Conservation (phyloP, 2,113 vertebrate genomes). For the Promerops cafer region DNA sequence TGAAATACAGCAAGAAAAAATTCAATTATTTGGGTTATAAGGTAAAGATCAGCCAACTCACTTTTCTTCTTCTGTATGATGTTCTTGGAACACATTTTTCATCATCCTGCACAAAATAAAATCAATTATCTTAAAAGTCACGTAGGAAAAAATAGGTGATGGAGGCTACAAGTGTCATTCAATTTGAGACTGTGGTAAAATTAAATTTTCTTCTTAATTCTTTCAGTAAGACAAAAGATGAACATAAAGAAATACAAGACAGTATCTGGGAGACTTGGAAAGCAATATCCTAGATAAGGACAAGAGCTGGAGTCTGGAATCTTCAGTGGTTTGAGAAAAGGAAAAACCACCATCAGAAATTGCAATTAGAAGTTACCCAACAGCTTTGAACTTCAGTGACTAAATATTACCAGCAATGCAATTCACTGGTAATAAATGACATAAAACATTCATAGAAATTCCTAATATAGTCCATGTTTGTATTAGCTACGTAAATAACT, state of each 20-base stretch:
- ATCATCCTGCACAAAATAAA: constrained; percentile 74
- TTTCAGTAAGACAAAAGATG: not conserved
- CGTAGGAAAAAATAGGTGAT: not conserved
- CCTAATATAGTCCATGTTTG: not conserved
- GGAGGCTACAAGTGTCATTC: not conserved
- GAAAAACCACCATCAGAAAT: not conserved
- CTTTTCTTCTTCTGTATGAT: constrained; percentile 80
- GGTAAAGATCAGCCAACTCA: constrained; percentile 24
- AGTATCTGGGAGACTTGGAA: not conserved
- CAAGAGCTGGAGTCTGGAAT: not conserved
- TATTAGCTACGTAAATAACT: not conserved
- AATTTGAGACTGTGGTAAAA: not conserved
- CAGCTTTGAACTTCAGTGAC: not conserved
- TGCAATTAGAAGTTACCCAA: not conserved
- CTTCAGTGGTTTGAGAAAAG: not conserved
- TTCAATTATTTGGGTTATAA: not conserved
- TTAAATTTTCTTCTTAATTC: not conserved
- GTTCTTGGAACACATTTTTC: constrained; percentile 81
- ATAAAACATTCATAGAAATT: not conserved
- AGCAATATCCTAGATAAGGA: not conserved
- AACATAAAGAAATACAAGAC: not conserved
- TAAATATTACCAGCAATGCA: not conserved
- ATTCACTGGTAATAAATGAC: not conserved
- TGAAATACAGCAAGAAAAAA: not conserved
- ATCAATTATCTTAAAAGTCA: not conserved